Evolutionary conservation across 2,113 vertebrate species (phyloP).

Genomic region (Archilochus colubris): DNA sequence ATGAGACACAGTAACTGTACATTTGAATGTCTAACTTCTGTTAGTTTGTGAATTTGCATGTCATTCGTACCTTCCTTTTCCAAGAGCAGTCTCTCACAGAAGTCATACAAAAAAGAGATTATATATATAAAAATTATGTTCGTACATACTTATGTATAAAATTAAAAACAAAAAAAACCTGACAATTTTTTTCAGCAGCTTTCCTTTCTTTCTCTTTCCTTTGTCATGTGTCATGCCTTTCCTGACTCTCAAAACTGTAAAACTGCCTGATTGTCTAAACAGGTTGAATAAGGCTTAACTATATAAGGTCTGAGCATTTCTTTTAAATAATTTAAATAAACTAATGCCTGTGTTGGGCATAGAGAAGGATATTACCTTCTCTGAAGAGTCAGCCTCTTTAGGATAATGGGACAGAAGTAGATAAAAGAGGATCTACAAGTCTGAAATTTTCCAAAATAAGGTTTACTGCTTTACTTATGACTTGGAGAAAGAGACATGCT

Average conservation of each 20-base stretch:
- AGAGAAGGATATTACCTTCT: not conserved
- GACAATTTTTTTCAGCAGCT: not conserved
- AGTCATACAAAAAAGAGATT: not conserved
- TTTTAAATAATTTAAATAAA: not conserved
- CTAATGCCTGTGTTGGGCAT: not conserved
- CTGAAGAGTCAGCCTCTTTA: not conserved
- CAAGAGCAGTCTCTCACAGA: not conserved
- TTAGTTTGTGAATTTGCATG: not conserved
- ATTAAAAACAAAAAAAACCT: not conserved
- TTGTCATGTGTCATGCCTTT: accelerated
- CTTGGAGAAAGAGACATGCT: not conserved
- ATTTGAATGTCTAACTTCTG: not conserved
- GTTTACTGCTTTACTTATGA: not conserved
- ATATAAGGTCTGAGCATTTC: not conserved
- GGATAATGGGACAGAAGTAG: not conserved
- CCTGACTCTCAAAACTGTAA: not conserved
- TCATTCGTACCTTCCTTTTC: not conserved
- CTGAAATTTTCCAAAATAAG: not conserved
- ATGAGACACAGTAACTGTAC: not conserved
- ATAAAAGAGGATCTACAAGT: not conserved
- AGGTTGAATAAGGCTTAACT: not conserved
- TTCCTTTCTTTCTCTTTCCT: not conserved
- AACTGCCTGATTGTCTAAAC: not conserved
- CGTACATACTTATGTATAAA: accelerated
- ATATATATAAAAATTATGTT: not conserved